Conservation (phyloP, 2,113 vertebrate species). For the Thunnus thynnus region DNA sequence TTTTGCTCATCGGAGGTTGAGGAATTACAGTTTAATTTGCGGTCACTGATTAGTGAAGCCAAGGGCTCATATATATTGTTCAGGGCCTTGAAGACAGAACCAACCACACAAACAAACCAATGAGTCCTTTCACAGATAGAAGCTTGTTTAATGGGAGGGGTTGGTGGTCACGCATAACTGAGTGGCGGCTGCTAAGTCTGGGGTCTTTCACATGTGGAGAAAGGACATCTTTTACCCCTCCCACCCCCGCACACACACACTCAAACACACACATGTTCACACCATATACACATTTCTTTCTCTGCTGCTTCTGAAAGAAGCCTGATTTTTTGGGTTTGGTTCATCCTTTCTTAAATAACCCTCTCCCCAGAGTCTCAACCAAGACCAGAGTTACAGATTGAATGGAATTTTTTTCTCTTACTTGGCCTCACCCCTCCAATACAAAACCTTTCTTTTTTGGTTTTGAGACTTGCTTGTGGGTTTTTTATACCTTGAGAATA, state of each 20-base stretch:
- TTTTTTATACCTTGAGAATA: not conserved
- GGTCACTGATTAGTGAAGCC: constrained; percentile 40
- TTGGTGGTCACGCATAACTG: constrained; percentile 52
- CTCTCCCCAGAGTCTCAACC: constrained; percentile 28
- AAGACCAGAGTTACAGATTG: constrained; percentile 9
- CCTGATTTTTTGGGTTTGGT: constrained; percentile 34
- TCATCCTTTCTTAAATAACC: constrained; percentile 37
- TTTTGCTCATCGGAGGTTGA: constrained; percentile 20
- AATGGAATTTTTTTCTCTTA: constrained; percentile 39
- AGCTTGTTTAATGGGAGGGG: constrained; percentile 47
- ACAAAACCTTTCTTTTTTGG: no score
- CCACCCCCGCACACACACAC: not conserved
- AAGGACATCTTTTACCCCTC: constrained; percentile 47
- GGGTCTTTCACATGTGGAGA: constrained; percentile 68
- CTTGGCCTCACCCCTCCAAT: not conserved
- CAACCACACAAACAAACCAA: constrained; percentile 45
- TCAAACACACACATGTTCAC: constrained; percentile 6
- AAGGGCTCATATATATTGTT: constrained; percentile 22
- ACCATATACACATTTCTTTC: constrained; percentile 29
- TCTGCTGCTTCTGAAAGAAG: constrained; percentile 27
- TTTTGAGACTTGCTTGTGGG: no score
- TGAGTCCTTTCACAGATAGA: constrained; percentile 43
- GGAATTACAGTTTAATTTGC: constrained; percentile 44
- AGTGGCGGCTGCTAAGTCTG: constrained; percentile 62
- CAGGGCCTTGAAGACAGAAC: constrained; percentile 23